Evolutionary conservation across 2,113 vertebrate genomes (phyloP).

Genomic region (Hyaena hyaena): DNA sequence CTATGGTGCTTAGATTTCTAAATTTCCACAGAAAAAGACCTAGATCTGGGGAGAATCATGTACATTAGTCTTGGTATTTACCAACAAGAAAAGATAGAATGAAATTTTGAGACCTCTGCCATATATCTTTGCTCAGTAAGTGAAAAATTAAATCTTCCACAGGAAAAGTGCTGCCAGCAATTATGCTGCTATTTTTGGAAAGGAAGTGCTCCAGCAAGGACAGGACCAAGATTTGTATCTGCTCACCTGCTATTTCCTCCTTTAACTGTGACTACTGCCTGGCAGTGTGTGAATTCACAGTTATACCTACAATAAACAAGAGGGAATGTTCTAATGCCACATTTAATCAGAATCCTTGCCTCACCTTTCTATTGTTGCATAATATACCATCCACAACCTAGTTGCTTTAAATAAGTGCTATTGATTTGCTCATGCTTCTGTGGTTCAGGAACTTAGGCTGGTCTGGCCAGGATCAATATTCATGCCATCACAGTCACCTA

Average conservation of each 20-base stretch:
- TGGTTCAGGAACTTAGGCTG: not conserved
- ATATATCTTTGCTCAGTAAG: not conserved
- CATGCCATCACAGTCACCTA: rapidly evolving
- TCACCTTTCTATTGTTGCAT: not conserved
- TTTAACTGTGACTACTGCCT: conserved; percentile 20
- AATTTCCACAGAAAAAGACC: not conserved
- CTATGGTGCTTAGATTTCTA: not conserved
- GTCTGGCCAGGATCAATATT: not conserved
- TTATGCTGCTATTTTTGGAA: conserved; percentile 30
- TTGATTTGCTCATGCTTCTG: not conserved
- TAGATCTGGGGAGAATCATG: not conserved
- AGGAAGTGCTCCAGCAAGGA: not conserved
- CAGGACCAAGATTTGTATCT: not conserved
- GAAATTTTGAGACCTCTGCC: not conserved
- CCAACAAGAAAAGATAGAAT: not conserved
- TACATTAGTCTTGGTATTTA: not conserved
- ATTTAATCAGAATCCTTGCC: not conserved
- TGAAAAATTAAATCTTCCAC: not conserved
- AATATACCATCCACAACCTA: not conserved
- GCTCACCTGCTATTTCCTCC: conserved; percentile 55
- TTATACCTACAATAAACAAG: not conserved
- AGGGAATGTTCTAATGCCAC: not conserved
- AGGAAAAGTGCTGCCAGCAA: not conserved
- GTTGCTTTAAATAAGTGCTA: not conserved
- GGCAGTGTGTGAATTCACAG: not conserved